Base-by-base conservation (phyloP, 1,140 invertebrate genomes). In the Diorhabda elongata region DNA sequence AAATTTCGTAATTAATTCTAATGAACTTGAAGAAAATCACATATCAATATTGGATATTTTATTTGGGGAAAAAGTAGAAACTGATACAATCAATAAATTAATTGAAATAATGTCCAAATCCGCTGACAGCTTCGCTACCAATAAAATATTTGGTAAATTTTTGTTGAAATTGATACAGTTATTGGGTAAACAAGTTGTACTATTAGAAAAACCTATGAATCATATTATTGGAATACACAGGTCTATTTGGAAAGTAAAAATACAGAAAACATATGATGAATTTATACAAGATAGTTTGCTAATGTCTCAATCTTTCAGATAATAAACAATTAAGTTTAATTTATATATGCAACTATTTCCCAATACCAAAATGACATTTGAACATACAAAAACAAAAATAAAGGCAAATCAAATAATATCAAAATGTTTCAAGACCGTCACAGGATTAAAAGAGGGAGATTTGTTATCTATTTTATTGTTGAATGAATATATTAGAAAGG, bases 111-210 rank as follows among this genome's bases (percentile, higher is more conserved):
- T 74, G 73, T 69, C 68, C 3, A 57, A 62, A 9, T n/a, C 52
- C 7, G 69, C 57, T 59, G 56, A 62, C 43, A 67, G 68, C 26
- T 73, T 69, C 61, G 41, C 4, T 41, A 66, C n/a, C 2, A 68
- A 74, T 45, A 74, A 74, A 64, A 47, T 47, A n/a, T 74, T 70
- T 71, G 71, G 71, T 57, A 74, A 74, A 60, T 61, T 74, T n/a
- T 66, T 74, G 11, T 67, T 69, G 47, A 74, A 65, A 44, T 42
- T 68, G 9, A 64, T 74, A 0, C 66, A 69, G 7, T 61, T 59
- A 41, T 47, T 73, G 26, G 68, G 71, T 42, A 69, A 66, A 52
- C 5, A 66, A 56, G n/a, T 69, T 8, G 1, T 11, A 3, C 6
- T 5, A 26, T 44, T 70, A 5, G 73, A 74, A 70, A 62, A 72